These are phyloP conservation scores for Tetragnatha montana DNA, from an alignment of 2,888 invertebrate species.

Conservation along the genomic window DNA sequence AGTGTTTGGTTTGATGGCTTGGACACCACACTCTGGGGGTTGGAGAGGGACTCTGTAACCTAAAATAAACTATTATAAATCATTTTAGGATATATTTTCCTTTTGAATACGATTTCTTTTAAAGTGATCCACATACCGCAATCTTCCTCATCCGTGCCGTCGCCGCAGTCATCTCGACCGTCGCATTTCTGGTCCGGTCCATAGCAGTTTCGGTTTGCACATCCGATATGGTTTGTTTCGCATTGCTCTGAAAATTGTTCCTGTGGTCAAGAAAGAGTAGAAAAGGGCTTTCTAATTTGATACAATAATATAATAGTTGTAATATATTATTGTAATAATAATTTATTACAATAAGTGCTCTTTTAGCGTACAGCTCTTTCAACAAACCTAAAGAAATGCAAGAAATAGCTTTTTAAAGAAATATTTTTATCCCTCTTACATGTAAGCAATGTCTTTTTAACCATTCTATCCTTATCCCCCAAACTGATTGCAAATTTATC, in stretches of 20 bases:
- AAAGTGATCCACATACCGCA: constrained; percentile 35
- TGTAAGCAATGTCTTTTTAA: too few species aligned
- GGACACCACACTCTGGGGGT: constrained; percentile 41
- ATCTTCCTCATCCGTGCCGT: constrained; percentile 62
- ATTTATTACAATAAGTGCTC: too few species aligned
- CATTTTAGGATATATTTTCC: not conserved
- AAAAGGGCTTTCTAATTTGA: too few species aligned
- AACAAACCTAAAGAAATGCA: too few species aligned
- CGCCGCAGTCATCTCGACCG: constrained; percentile 51
- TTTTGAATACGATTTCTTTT: not conserved
- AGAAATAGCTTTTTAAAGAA: too few species aligned
- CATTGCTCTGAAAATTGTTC: constrained; percentile 21
- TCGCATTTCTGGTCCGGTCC: constrained; percentile 40
- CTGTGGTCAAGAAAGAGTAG: not conserved
- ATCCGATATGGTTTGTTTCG: constrained; percentile 15
- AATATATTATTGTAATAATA: too few species aligned
- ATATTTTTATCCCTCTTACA: too few species aligned
- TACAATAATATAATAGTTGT: too few species aligned
- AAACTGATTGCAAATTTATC: too few species aligned
- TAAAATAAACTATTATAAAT: not conserved
- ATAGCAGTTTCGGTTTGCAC: constrained; percentile 48
- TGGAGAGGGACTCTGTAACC: constrained; percentile 1
- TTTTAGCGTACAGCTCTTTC: too few species aligned
- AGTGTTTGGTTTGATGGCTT: constrained; percentile 42
- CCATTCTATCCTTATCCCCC: too few species aligned